A percentile compares a stretch with the other conserved stretches of the same genome.
Evolutionary conservation across 2,113 vertebrate species (phyloP).

Genomic region (Cyphotilapia sp.): DNA sequence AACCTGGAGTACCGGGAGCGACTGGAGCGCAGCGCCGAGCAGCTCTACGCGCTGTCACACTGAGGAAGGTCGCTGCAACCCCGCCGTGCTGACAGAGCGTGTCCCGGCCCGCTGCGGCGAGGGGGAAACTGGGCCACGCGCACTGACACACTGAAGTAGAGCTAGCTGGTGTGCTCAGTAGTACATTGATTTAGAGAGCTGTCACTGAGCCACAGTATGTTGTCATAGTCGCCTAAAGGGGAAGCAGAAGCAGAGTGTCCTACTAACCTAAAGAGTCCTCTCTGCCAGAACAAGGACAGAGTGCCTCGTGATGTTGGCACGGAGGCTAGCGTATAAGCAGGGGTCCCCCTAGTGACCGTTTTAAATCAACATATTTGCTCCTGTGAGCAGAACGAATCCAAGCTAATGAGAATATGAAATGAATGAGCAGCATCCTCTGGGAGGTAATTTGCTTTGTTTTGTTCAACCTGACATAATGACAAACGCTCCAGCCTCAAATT

Average conservation of each 20-base stretch:
- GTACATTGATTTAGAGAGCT: not conserved
- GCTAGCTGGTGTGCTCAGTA: not conserved
- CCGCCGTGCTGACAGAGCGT: not conserved
- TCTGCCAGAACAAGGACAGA: not conserved
- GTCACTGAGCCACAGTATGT: not conserved
- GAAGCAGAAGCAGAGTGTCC: not conserved
- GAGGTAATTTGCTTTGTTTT: constrained; percentile 21
- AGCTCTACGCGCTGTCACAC: constrained; percentile 55
- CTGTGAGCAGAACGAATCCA: constrained; percentile 4
- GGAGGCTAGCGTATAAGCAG: not conserved
- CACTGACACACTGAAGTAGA: not conserved
- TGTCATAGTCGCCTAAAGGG: constrained; percentile 14
- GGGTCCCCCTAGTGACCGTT: constrained; percentile 32
- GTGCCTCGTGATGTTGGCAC: not conserved
- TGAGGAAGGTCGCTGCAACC: not conserved
- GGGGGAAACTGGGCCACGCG: not conserved
- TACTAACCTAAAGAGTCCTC: constrained; percentile 20
- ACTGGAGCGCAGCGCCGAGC: constrained; percentile 40
- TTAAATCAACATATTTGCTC: not conserved
- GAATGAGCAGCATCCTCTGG: not conserved
- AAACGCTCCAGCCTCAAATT: not conserved
- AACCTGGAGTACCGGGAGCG: constrained; percentile 74
- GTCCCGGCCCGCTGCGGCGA: not conserved
- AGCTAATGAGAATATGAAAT: constrained; percentile 11
- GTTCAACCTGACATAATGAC: constrained; percentile 1